A percentile compares a stretch with the other conserved stretches of the same genome.
Evolutionary conservation across 1,140 invertebrate genomes (phyloP).

Genomic region (Anthonomus grandis): DNA sequence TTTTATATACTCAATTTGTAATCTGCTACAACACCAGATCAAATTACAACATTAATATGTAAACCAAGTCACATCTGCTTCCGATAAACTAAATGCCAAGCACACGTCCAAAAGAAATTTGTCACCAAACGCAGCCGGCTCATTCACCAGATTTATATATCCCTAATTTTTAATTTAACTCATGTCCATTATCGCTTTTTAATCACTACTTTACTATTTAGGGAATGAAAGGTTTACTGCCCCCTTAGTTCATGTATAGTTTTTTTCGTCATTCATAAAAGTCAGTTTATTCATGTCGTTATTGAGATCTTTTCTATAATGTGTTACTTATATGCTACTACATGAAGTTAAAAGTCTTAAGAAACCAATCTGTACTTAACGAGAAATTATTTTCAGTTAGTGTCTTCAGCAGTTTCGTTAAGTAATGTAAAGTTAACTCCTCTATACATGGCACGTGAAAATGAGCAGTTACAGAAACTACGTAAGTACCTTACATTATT

Average conservation of each 20-base stretch:
- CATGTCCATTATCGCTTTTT: neutral
- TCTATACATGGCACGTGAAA: slow-evolving; percentile 3
- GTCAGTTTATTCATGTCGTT: too few species aligned
- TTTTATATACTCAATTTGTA: too few species aligned
- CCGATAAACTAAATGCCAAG: too few species aligned
- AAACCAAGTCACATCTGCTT: too few species aligned
- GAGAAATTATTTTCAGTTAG: neutral
- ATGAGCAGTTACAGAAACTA: slow-evolving; percentile 40
- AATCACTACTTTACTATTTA: neutral
- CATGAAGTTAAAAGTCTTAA: neutral
- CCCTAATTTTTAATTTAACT: neutral
- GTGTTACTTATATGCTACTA: neutral
- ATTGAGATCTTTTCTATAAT: neutral
- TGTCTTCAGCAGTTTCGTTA: neutral
- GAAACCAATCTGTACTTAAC: neutral
- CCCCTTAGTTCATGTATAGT: too few species aligned
- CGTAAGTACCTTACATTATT: slow-evolving; percentile 28
- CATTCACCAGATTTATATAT: slow-evolving; percentile 1
- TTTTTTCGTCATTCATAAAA: neutral
- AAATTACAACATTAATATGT: too few species aligned
- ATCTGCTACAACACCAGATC: too few species aligned
- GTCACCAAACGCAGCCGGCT: slow-evolving; percentile 1
- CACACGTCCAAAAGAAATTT: neutral
- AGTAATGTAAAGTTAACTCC: neutral
- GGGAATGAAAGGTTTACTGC: neutral